Percentiles rank a stretch among this genome's conserved stretches.
Conservation (phyloP, 2,797 vertebrate genomes). For the Coccyzus lansbergi region DNA sequence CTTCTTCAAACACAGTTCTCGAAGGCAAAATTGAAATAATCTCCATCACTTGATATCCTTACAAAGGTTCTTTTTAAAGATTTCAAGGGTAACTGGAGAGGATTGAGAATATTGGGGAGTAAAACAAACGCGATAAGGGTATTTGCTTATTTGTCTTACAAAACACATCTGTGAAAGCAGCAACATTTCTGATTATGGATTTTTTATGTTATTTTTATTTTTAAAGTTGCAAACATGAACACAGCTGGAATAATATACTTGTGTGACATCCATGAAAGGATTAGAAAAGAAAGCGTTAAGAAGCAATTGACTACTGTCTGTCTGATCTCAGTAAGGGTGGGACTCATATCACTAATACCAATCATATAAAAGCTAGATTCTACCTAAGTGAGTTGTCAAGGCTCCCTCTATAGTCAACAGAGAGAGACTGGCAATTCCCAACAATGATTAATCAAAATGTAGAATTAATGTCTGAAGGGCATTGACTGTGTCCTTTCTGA, state of each 20-base stretch:
- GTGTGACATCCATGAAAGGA: background rate
- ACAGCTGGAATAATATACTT: background rate
- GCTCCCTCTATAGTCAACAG: constrained; percentile 45
- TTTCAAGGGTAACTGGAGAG: background rate
- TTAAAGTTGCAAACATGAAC: background rate
- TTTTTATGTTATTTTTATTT: background rate
- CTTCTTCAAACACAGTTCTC: background rate
- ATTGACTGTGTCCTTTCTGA: background rate
- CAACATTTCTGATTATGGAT: background rate
- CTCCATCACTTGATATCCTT: background rate
- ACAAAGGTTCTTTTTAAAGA: background rate
- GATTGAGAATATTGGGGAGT: background rate
- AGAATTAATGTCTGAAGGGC: background rate
- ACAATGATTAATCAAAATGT: background rate
- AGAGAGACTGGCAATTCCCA: background rate
- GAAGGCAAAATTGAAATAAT: background rate
- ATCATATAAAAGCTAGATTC: background rate
- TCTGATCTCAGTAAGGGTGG: background rate
- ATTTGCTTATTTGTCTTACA: background rate
- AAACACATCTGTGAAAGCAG: background rate
- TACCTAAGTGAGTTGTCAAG: constrained; percentile 23
- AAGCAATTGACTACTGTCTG: background rate
- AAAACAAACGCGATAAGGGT: background rate
- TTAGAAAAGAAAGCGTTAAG: background rate
- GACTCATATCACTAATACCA: background rate